Base-by-base conservation (phyloP, 2,888 invertebrate genomes). In the Coelogynopora nodosa region DNA sequence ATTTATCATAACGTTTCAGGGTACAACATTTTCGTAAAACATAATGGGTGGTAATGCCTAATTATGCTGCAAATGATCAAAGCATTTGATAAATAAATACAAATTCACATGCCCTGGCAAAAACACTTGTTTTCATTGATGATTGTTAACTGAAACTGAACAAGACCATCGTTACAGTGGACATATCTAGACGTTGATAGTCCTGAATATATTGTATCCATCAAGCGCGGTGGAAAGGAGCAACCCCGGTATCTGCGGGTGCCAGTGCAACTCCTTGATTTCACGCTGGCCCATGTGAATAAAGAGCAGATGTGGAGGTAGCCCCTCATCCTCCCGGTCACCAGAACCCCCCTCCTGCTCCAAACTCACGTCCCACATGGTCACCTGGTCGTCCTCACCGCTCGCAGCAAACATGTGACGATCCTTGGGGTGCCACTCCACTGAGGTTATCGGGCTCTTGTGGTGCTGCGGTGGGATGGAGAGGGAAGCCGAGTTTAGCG, bases 261-360 rank as follows among this genome's bases (percentile, higher is more conserved):
- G 98, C 98, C 99, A 99, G 91, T 98, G 98, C 31, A 98, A 93
- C 93, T 99, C 99, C 92, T 99, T 99, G 86, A 99, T 95, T 91
- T 99, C 97, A 87, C 94, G 95, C 92, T 98, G 98, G 74, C 99
- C 99, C 93, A 97, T 96, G 91, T 99, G 99, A 89, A 98, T 96
- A 92, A 99, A 99, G 88, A 99, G 93, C 83, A 99, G 93, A 92
- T 99, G 98, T 0, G 98, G 96, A 30, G 99, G 98, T 85, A 98
- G 30, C n/a, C 28, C 80, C 31, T 86, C 84, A 30, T 80, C 84
- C 30, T 83, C 85, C 0, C 30, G 49, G 23, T 88, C 86, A n/a
- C n/a, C n/a, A n/a, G n/a, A n/a, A 26, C 93, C 93, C 82, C 93
- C 93, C 91, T 97, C 97, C 89, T 94, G 93, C 92, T 97, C 97